Evolutionary conservation across 2,113 vertebrate species (phyloP).

Genomic region (Recurvirostra avosetta): DNA sequence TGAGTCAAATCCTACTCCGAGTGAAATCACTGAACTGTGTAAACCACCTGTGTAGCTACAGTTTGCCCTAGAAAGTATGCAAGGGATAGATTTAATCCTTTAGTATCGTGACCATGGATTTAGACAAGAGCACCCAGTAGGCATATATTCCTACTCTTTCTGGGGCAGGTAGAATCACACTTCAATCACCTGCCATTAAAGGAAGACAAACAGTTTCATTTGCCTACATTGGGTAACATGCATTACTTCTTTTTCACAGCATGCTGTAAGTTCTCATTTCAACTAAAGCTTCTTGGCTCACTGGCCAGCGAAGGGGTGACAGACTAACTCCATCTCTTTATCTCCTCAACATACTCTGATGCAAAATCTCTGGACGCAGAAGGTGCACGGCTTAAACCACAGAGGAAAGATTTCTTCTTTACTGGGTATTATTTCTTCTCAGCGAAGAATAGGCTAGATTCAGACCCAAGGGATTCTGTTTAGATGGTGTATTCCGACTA

Average conservation of each 20-base stretch:
- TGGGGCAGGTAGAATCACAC: neutral
- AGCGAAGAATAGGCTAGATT: neutral
- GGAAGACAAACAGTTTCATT: neutral
- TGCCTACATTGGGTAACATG: accelerated
- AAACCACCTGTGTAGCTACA: neutral
- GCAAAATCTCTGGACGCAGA: neutral
- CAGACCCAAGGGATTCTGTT: neutral
- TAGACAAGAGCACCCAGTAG: neutral
- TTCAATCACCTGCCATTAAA: neutral
- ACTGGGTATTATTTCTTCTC: neutral
- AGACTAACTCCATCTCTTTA: neutral
- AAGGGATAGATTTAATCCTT: neutral
- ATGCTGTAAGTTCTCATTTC: neutral
- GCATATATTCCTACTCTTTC: neutral
- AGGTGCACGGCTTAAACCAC: neutral
- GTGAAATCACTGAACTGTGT: neutral
- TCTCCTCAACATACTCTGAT: neutral
- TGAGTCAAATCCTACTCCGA: neutral
- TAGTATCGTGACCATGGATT: neutral
- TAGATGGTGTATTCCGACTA: neutral
- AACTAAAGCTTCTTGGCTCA: neutral
- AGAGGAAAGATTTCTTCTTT: neutral
- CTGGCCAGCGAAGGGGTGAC: neutral
- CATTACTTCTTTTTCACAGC: neutral
- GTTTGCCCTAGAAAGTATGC: neutral